Evolutionary conservation across 2,797 vertebrate genomes (phyloP).

Genomic region (Miichthys miiuy): DNA sequence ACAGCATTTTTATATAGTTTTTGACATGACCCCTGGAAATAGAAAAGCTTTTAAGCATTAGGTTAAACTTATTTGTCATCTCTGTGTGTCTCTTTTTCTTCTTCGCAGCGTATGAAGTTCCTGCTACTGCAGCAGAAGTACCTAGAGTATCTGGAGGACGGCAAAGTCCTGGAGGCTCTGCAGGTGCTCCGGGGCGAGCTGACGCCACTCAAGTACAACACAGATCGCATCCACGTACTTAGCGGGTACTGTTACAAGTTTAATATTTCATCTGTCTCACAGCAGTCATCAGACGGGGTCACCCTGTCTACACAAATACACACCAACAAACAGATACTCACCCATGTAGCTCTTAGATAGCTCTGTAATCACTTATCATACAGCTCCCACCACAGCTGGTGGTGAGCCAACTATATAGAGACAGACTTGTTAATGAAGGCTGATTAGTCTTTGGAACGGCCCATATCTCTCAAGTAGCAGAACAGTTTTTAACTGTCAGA

Average conservation of each 20-base stretch:
- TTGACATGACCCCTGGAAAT: background rate
- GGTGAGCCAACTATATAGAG: background rate
- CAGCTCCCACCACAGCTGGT: background rate
- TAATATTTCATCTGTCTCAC: slow-evolving; percentile 20
- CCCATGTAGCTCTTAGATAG: slow-evolving; percentile 5
- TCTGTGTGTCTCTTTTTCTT: background rate
- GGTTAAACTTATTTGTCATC: slow-evolving; percentile 5
- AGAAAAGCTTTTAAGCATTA: background rate
- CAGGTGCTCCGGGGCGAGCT: slow-evolving; percentile 97
- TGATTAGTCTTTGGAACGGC: background rate
- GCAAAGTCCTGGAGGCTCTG: slow-evolving; percentile 98
- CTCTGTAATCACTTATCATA: slow-evolving; percentile 11
- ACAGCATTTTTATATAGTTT: background rate
- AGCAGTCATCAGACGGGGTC: background rate
- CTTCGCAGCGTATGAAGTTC: slow-evolving; percentile 97
- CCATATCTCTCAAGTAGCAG: background rate
- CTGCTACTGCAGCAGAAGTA: slow-evolving; percentile 99
- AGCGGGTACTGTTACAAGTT: slow-evolving; percentile 90
- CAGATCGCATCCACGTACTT: slow-evolving; percentile 97
- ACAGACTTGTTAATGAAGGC: background rate
- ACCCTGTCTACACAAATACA: slow-evolving; percentile 11
- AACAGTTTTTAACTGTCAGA: background rate
- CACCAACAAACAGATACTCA: slow-evolving; percentile 7
- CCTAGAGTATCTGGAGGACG: slow-evolving; percentile 98
- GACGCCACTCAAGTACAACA: slow-evolving; percentile 99